Evolutionary conservation across 2,797 vertebrate species (phyloP), one percentile per base, ranked within the genome.

Genomic region (Vespertilio murinus): DNA sequence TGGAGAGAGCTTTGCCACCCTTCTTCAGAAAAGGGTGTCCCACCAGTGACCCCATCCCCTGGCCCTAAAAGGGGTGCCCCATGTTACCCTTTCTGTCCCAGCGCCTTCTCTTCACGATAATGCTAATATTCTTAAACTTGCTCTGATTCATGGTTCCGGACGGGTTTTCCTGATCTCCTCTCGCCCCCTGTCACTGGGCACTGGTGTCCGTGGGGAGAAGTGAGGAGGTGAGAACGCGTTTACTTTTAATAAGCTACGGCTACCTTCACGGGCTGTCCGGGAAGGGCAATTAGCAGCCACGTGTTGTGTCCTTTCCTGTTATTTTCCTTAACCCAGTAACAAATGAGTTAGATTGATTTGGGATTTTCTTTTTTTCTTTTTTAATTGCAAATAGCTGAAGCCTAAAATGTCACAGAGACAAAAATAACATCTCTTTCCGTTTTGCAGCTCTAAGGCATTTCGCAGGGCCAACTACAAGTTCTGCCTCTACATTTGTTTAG

Each of bases 351-450:
- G 71, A 93, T 87, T 86, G 93, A 56, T 70, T 91, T 56, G 49
- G 77, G 94, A 77, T 82, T 95, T 96, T 96, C 81, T 95, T 94
- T 94, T 93, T 92, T 83, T 78, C 69, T 69, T 92, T 96, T 94
- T 92, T 77, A 95, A 85, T 85, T 69, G 23, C 93, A 96, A 96
- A 90, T 86, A 67, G 85, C 93, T 93, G 45, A 84, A 93, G 65
- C 42, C 59, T 74, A 88, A 96, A 96, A 96, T 96, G 97, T 96
- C 96, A 96, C 94, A 92, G 94, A 93, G 75, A 92, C 84, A 94
- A 96, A 97, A 97, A 97, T 97, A 97, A 86, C 95, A 86, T 80
- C 92, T 86, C 84, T 95, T 96, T 95, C 87, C 94, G 96, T 94
- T 87, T 81, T 33, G 38, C 81, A 75, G 83, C 93, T 96, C 91